phyloP scores from a whole-genome alignment of 2,797 vertebrate species.

The Hyperoplus immaculatus region DNA sequence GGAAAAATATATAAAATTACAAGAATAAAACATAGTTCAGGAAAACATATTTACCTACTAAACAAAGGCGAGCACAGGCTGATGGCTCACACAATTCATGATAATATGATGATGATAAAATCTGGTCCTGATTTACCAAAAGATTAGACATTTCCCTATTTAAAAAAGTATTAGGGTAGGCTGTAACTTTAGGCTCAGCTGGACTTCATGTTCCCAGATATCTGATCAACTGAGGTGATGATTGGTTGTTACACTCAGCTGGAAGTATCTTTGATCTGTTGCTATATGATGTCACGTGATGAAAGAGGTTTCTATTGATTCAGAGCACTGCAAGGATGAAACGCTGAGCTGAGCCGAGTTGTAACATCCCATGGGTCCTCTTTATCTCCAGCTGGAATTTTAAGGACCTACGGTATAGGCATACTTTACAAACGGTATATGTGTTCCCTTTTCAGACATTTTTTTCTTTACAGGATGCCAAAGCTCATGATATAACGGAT shows the following conservation, averaged over 20 bases:
- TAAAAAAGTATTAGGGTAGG: no score
- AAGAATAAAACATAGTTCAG: no score
- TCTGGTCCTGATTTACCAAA: no score
- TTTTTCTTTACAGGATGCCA: neutral
- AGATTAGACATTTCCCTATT: no score
- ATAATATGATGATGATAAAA: no score
- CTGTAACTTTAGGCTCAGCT: neutral
- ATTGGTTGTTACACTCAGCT: slow-evolving; percentile 42
- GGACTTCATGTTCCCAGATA: neutral
- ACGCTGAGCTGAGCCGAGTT: slow-evolving; percentile 15
- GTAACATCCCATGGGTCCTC: slow-evolving; percentile 20
- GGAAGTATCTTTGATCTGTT: slow-evolving; percentile 47
- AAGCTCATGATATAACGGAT: neutral
- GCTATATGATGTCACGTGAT: slow-evolving; percentile 54
- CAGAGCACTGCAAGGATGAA: slow-evolving; percentile 42
- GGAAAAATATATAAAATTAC: no score
- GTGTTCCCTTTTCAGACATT: neutral
- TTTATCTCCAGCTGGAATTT: slow-evolving; percentile 29
- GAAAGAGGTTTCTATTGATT: slow-evolving; percentile 39
- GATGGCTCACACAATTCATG: no score
- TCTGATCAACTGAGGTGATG: slow-evolving; percentile 29
- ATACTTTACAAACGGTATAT: slow-evolving; percentile 21
- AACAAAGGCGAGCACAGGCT: no score
- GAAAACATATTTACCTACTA: no score
- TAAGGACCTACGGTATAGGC: slow-evolving; percentile 2